Base-by-base conservation (phyloP, 2,797 vertebrate species). In the Centroberyx gerrardi region DNA sequence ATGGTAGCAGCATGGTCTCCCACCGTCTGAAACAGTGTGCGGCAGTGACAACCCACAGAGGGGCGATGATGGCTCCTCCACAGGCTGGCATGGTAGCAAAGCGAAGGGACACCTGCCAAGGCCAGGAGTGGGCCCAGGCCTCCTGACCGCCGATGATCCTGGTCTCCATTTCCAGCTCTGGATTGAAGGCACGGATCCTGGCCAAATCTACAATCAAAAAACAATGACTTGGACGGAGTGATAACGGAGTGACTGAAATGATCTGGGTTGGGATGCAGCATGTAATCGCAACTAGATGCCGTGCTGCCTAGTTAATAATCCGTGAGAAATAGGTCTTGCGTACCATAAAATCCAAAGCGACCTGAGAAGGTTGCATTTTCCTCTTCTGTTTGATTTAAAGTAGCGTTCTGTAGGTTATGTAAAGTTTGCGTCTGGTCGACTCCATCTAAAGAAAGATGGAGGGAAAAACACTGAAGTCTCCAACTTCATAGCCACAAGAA, bases 11-110 rank as follows among this genome's bases (percentile, higher is more conserved):
- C 2, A 17, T 46, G 75, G 71, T 63, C 29, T 55, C 76, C 79
- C 58, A 95, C 95, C 87, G 85, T 64, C 15, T 72, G 62, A 95
- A 95, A 84, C 94, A 95, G 84, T 95, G 95, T 0, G 90, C 72
- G 0, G 94, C 95, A 2, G 92, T 92, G 54, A 94, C 0, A 2
- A 94, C 79, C 93, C 94, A 95, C n/a, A 17, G 15, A 0, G 71
- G 84, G 8, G 51, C 2, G 8, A 95, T 59, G 74, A 95, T 42
- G 12, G 95, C 91, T 0, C 93, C 94, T 0, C 94, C 94, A 1
- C 95, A 95, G 28, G 82, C 82, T 0, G 93, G 64, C 63, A 82
- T 83, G 42, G 78, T 59, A 3, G 64, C 18, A 1, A 90, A 82
- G 7, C 49, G 54, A 0, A 95, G 88, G 0, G 84, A 86, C 0